These are phyloP conservation scores for Pelecanus crispus DNA, from an alignment of 2,113 vertebrate species.

Conservation along the genomic window DNA sequence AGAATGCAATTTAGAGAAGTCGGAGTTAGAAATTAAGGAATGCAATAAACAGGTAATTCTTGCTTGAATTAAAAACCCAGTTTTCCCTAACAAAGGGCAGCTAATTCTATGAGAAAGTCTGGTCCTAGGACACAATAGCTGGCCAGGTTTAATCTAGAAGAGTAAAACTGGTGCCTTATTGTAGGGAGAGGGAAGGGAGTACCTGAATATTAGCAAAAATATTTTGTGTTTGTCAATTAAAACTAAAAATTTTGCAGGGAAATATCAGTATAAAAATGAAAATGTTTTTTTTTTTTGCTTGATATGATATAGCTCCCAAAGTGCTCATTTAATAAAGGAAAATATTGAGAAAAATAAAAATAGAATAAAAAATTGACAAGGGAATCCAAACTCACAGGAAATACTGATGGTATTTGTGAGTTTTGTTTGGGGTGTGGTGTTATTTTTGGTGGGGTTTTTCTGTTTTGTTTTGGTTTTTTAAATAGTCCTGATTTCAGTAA, in stretches of 20 bases:
- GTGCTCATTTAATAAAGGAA: background rate
- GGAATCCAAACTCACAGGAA: background rate
- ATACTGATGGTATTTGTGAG: background rate
- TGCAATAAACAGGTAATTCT: conserved; percentile 78
- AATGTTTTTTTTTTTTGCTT: background rate
- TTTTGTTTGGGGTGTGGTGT: background rate
- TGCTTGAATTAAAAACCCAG: background rate
- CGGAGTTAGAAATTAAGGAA: conserved; percentile 77
- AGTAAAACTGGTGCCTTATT: background rate
- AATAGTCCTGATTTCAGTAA: background rate
- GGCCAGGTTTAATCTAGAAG: background rate
- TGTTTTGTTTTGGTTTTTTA: background rate
- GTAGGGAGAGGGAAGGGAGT: background rate
- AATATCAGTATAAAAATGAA: background rate
- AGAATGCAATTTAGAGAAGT: conserved; percentile 80
- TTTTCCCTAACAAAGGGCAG: background rate
- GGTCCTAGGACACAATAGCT: background rate
- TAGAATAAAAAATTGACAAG: background rate
- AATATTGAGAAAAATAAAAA: background rate
- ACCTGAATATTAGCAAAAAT: background rate
- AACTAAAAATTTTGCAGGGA: background rate
- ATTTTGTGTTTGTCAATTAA: background rate
- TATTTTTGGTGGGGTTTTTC: no score
- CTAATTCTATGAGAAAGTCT: background rate
- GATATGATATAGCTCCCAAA: background rate